Conservation (phyloP, 1,140 invertebrate genomes). For the Drosophila pectinifera region DNA sequence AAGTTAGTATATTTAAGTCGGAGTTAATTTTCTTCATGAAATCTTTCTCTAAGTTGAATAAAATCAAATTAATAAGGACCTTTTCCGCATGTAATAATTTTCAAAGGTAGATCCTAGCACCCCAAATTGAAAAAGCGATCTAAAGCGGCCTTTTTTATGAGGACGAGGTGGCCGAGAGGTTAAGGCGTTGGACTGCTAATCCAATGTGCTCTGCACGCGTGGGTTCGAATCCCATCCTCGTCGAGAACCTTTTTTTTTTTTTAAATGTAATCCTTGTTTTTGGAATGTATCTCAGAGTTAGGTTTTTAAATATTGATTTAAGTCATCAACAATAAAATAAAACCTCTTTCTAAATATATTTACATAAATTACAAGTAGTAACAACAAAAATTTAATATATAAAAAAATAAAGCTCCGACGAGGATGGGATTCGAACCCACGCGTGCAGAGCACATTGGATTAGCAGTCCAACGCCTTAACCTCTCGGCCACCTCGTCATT, state of each 20-base stretch:
- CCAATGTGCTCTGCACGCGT: slow-evolving; percentile 90
- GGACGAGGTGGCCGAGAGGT: slow-evolving; percentile 95
- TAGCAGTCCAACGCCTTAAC: slow-evolving; percentile 96
- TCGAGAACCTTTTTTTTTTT: slow-evolving; percentile 84
- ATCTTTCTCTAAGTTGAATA: not conserved
- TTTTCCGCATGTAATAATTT: not conserved
- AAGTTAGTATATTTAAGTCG: too few species aligned
- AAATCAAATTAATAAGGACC: not conserved
- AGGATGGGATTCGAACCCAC: slow-evolving; percentile 96
- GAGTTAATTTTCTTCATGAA: too few species aligned
- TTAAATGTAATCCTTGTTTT: not conserved
- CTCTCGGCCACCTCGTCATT: slow-evolving; percentile 94
- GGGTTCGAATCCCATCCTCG: slow-evolving; percentile 96
- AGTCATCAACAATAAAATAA: too few species aligned
- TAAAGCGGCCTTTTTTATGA: not conserved
- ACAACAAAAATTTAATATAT: too few species aligned
- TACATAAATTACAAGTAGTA: too few species aligned
- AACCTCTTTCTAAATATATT: too few species aligned
- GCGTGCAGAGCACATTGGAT: slow-evolving; percentile 90
- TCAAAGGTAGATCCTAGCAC: not conserved
- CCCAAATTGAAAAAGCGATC: not conserved
- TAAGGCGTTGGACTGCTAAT: slow-evolving; percentile 95
- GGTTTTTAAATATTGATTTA: too few species aligned
- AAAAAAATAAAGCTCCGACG: slow-evolving; percentile 86
- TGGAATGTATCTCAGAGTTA: too few species aligned